Evolutionary conservation across 2,113 vertebrate genomes (phyloP).

Genomic region (Nyctereutes procyonoides): DNA sequence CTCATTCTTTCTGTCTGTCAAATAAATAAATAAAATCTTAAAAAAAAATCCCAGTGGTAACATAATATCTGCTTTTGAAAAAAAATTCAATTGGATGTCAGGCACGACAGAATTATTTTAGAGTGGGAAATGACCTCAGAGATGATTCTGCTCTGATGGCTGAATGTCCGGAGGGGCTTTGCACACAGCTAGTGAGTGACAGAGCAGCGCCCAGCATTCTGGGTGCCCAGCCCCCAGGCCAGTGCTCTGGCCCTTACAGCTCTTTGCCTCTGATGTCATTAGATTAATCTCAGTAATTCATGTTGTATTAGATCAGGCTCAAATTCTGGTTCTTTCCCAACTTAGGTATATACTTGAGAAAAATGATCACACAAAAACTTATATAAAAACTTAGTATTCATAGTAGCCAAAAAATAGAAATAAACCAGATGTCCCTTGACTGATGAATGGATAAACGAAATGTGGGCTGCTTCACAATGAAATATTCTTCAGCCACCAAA

Average conservation of each 20-base stretch:
- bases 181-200: background rate
- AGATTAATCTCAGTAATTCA: background rate
- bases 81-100: background rate
- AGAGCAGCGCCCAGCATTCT: background rate
- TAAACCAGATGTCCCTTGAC: background rate
- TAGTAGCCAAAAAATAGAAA: background rate
- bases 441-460: background rate
- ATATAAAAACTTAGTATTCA: background rate
- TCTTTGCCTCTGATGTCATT: background rate
- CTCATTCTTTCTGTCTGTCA: too few species aligned
- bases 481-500: background rate
- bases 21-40: too few species aligned
- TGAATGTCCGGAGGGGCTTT: background rate
- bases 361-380: background rate
- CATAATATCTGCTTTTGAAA: constrained; percentile 48
- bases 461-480: background rate
- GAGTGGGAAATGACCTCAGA: background rate
- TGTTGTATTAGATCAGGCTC: background rate
- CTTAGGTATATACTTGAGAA: background rate
- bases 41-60: constrained; percentile 6
- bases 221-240: background rate
- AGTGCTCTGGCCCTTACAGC: background rate
- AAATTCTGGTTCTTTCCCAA: constrained; percentile 6
- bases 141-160: background rate
- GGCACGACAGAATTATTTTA: background rate